phyloP scores from a whole-genome alignment of 2,797 vertebrate species.

The Mormyrops boulengeri region DNA sequence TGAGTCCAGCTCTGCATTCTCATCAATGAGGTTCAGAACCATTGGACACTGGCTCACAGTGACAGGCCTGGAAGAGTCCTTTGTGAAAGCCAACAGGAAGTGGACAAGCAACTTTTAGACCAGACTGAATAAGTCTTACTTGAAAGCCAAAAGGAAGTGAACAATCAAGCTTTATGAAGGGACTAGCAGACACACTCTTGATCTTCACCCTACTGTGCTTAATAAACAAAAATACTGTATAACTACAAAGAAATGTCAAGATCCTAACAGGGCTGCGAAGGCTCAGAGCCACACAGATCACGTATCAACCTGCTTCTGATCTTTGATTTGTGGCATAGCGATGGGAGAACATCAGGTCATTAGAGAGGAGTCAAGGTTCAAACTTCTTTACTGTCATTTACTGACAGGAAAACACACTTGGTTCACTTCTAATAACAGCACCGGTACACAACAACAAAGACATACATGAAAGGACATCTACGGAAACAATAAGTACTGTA shows the following conservation, averaged over 20 bases:
- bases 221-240: not conserved
- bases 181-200: not conserved
- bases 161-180: not conserved
- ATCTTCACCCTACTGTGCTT: not conserved
- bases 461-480: not conserved
- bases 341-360: not conserved
- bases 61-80: conserved; percentile 48
- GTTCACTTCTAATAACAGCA: not conserved
- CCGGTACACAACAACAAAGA: not conserved
- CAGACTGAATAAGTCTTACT: conserved; percentile 53
- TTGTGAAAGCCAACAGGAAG: conserved; percentile 44
- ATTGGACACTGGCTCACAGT: conserved; percentile 62
- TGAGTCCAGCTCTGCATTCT: conserved; percentile 56
- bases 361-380: not conserved
- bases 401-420: not conserved
- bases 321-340: not conserved
- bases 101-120: conserved; percentile 21
- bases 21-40: conserved; percentile 54
- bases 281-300: not conserved
- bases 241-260: not conserved
- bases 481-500: not conserved
- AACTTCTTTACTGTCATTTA: not conserved
- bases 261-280: not conserved
- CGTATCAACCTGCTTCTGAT: not conserved
- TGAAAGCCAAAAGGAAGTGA: conserved; percentile 32